A percentile compares a stretch with the other conserved stretches of the same genome.
Conservation (phyloP, 2,797 vertebrate species). For the Hydrolagus colliei region DNA sequence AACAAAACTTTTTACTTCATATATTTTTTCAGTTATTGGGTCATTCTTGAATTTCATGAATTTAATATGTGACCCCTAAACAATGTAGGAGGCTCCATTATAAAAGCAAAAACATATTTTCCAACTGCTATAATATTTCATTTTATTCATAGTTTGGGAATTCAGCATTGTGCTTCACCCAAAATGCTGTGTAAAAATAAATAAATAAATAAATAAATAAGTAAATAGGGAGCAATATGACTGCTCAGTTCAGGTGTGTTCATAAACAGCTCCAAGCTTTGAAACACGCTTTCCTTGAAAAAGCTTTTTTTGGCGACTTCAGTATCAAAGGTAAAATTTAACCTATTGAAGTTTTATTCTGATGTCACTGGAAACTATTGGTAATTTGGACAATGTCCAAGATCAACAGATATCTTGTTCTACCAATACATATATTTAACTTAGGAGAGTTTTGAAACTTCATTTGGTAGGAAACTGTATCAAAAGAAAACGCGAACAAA, state of each 20-base stretch:
- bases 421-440: constrained; percentile 4
- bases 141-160: background rate
- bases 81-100: no score
- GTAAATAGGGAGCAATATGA: background rate
- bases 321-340: background rate
- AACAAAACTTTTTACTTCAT: background rate
- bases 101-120: no score
- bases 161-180: background rate
- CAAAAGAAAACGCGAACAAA: background rate
- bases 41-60: background rate
- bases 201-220: no score
- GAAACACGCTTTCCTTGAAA: background rate
- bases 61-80: background rate
- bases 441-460: background rate
- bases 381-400: constrained; percentile 14
- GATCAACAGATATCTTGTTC: background rate
- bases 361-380: background rate
- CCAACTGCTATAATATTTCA: background rate
- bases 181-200: background rate
- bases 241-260: background rate
- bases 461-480: background rate
- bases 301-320: background rate
- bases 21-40: background rate
- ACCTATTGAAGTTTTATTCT: background rate
- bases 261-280: background rate